Conservation (phyloP, 2,888 invertebrate genomes). For the Tyria jacobaeae region DNA sequence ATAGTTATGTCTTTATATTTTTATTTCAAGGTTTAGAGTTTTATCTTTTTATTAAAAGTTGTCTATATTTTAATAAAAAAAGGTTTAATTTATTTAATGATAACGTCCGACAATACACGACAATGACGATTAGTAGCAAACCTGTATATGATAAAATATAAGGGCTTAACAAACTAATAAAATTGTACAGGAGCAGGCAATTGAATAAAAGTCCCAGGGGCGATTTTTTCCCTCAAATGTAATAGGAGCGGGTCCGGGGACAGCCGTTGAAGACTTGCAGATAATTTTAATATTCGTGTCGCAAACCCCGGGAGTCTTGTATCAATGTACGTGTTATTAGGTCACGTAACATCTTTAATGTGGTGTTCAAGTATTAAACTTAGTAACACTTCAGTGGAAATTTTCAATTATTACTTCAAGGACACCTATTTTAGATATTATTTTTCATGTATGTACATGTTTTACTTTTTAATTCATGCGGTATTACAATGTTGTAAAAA, state of each 20-base stretch:
- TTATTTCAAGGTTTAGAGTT: no score
- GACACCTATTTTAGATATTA: no score
- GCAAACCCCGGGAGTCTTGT: slow-evolving; percentile 61
- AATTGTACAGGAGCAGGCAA: slow-evolving; percentile 67
- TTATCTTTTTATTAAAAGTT: neutral
- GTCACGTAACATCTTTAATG: slow-evolving; percentile 51
- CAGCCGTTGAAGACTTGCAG: slow-evolving; percentile 64
- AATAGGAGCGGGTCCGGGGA: slow-evolving; percentile 66
- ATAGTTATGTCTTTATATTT: no score
- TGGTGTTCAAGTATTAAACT: neutral
- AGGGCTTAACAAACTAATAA: slow-evolving; percentile 51
- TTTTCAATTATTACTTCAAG: neutral
- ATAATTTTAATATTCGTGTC: slow-evolving; percentile 82
- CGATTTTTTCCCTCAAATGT: slow-evolving; percentile 70
- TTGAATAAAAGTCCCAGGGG: slow-evolving; percentile 77
- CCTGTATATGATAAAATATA: slow-evolving; percentile 24
- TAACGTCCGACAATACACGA: neutral
- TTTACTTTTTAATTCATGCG: no score
- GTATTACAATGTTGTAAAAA: no score
- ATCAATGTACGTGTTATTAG: slow-evolving; percentile 60
- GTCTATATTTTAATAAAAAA: neutral
- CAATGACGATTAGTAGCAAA: neutral
- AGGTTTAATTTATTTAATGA: neutral
- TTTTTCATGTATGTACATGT: no score
- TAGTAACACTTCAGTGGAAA: neutral